Percentiles rank a stretch among this genome's conserved stretches.
These are phyloP conservation scores for Chloroclysta siterata DNA, from an alignment of 2,888 invertebrate genomes.

Conservation along the genomic window DNA sequence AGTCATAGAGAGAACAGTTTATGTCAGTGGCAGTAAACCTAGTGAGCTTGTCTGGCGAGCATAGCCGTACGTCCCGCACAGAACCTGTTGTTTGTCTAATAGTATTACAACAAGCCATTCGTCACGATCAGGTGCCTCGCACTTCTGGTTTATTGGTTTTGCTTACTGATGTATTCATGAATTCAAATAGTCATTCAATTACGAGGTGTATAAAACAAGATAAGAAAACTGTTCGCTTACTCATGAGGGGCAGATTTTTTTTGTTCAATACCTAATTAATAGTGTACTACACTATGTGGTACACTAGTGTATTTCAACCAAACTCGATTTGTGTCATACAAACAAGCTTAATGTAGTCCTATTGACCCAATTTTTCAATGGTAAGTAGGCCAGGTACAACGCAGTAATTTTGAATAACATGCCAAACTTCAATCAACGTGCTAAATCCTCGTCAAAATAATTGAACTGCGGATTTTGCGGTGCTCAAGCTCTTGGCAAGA, in stretches of 20 bases:
- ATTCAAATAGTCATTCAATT: not conserved
- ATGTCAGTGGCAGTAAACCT: too few species aligned
- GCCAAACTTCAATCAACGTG: not conserved
- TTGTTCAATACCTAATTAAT: not conserved
- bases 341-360: not conserved
- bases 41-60: constrained; percentile 32
- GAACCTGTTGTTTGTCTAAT: constrained; percentile 38
- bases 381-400: not conserved
- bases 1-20: too few species aligned
- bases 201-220: not conserved
- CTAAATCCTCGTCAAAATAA: too few species aligned
- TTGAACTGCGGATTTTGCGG: too few species aligned
- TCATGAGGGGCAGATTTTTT: too few species aligned
- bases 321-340: not conserved
- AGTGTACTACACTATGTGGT: not conserved
- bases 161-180: not conserved
- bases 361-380: not conserved
- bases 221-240: not conserved
- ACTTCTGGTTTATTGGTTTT: constrained; percentile 32
- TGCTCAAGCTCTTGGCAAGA: too few species aligned
- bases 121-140: constrained; percentile 32
- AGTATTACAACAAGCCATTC: constrained; percentile 35
- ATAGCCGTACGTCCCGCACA: constrained; percentile 32
- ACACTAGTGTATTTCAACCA: not conserved
- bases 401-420: not conserved